Base-by-base conservation (phyloP, 2,888 invertebrate genomes). In the Chloroclysta siterata region DNA sequence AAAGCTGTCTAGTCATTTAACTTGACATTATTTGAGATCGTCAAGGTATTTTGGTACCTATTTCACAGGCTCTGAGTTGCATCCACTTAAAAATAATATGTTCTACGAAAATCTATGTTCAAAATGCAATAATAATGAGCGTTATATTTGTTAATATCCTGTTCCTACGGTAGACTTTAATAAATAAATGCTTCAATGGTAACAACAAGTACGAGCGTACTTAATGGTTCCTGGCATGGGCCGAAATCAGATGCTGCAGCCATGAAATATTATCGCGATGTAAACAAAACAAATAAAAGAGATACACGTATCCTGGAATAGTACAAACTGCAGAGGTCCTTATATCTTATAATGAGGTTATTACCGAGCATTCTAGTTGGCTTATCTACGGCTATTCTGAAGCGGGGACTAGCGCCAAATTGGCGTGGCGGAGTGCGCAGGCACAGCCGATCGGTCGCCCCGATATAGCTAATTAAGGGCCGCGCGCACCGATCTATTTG, bases 291-390 rank as follows among this genome's bases (percentile, higher is more conserved):
- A 63, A 60, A 52, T 17, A 42, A 55, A 44, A 48, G 36, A 67
- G 68, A 72, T 65, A 76, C 71, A 78, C 69, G 82, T 83, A 82
- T 84, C 82, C 79, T 66, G 70, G 75, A 85, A 86, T 85, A 83
- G 77, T 78, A 79, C 79, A 83, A 85, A 84, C 83, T 79, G 80
- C 80, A 82, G 82, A 83, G 79, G 79, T 80, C 77, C 75, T 81
- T 86, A 85, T 89, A 90, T 88, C 90, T 89, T 85, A 92, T 91
- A 90, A 93, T 90, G 90, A 91, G 92, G 90, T 91, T 91, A 92
- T 93, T 92, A 91, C 84, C 80, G 87, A 84, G 87, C 85, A 82
- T 88, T 89, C 87, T 87, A 84, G 85, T 77, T 72, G 79, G 78
- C 84, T 90, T 91, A 90, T 92, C 90, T 87, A 75, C 70, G 76